phyloP scores from a whole-genome alignment of 2,888 invertebrate genomes.

The Lutraria lutraria region DNA sequence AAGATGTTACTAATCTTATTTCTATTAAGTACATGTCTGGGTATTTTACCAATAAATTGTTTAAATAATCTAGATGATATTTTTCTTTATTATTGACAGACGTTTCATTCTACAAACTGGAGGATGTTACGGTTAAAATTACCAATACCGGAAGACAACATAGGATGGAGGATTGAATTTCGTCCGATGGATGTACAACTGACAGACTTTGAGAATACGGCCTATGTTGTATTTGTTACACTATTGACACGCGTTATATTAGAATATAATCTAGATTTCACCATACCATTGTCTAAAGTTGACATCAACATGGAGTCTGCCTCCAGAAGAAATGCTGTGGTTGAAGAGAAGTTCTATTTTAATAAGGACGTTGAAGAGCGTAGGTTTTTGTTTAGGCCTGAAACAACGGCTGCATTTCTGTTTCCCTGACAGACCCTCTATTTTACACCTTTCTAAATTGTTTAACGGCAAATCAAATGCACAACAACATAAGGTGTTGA shows the following conservation, averaged over 20 bases:
- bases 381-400: conserved; percentile 37
- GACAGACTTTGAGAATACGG: conserved; percentile 99
- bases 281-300: conserved; percentile 98
- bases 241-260: conserved; percentile 98
- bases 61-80: background rate
- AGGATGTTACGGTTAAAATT: conserved; percentile 99
- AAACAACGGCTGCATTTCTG: too few relatives aligned
- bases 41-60: too few relatives aligned
- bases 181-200: conserved; percentile 96
- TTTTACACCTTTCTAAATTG: too few relatives aligned
- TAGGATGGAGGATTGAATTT: conserved; percentile 99
- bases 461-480: too few relatives aligned
- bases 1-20: too few relatives aligned
- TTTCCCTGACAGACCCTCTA: too few relatives aligned
- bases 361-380: conserved; percentile 81
- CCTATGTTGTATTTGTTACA: conserved; percentile 99
- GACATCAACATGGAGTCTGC: conserved; percentile 98
- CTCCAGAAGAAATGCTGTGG: conserved; percentile 95
- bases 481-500: too few relatives aligned
- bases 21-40: too few relatives aligned
- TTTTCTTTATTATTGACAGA: conserved; percentile 88
- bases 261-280: conserved; percentile 97
- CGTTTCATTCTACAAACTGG: conserved; percentile 99
- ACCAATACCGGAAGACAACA: conserved; percentile 95
- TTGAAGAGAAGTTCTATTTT: conserved; percentile 96